phyloP scores from a whole-genome alignment of 2,113 vertebrate species.

The Sceloporus tristichus region DNA sequence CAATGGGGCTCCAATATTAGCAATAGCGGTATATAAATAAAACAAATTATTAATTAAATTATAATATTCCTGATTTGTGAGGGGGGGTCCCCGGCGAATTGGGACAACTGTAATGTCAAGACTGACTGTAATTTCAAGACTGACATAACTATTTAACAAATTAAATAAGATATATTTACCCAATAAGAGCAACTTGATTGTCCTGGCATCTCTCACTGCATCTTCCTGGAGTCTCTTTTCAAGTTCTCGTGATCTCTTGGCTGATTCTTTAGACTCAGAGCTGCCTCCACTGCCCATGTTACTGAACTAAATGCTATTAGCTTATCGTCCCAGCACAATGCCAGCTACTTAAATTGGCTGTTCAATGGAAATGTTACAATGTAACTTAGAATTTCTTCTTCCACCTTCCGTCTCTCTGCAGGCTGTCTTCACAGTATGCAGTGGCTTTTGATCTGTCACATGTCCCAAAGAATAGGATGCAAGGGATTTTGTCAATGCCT shows the following conservation, averaged over 20 bases:
- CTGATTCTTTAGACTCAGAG: slow-evolving; percentile 77
- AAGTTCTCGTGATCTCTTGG: slow-evolving; percentile 79
- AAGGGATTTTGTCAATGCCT: slow-evolving; percentile 49
- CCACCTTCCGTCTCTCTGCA: not conserved
- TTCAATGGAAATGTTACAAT: slow-evolving; percentile 3
- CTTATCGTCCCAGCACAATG: not conserved
- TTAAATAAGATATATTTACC: slow-evolving; percentile 72
- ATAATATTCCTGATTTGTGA: too few species aligned
- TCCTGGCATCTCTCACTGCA: slow-evolving; percentile 78
- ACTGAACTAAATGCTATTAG: not conserved
- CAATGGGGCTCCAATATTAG: too few species aligned
- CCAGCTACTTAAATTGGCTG: not conserved
- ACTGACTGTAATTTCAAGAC: not conserved
- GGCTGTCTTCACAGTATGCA: slow-evolving; percentile 54
- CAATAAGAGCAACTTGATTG: slow-evolving; percentile 79
- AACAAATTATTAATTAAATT: too few species aligned
- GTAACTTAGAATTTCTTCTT: slow-evolving; percentile 3
- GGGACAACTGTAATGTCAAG: too few species aligned
- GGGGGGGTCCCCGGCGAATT: too few species aligned
- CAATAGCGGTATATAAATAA: too few species aligned
- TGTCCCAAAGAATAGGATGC: slow-evolving; percentile 29
- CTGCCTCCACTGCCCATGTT: slow-evolving; percentile 78
- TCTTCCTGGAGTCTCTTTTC: slow-evolving; percentile 83
- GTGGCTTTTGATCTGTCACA: slow-evolving; percentile 50
- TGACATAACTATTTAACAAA: not conserved